phyloP scores from a whole-genome alignment of 2,888 invertebrate species.

The Fragum whitleyi region DNA sequence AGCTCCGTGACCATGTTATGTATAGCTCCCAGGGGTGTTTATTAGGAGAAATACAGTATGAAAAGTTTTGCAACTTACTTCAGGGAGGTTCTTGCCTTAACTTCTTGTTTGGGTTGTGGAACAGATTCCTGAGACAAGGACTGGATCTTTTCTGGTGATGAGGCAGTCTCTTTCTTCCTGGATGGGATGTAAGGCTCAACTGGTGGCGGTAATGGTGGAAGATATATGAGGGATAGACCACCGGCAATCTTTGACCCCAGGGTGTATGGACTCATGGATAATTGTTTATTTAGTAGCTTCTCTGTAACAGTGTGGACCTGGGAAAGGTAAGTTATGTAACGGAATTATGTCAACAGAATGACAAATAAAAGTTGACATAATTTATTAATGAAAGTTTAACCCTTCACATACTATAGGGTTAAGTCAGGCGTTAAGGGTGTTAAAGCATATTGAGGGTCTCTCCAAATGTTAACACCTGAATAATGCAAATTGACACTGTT shows the following conservation, averaged over 20 bases:
- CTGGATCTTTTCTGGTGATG: slow-evolving; percentile 51
- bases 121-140: slow-evolving; percentile 50
- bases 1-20: no score
- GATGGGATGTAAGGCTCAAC: slow-evolving; percentile 65
- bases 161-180: slow-evolving; percentile 44
- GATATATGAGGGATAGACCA: slow-evolving; percentile 78
- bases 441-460: no score
- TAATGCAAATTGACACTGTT: no score
- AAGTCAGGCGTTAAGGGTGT: no score
- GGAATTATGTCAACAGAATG: neutral
- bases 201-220: slow-evolving; percentile 81
- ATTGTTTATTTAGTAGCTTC: slow-evolving; percentile 68
- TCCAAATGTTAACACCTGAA: no score
- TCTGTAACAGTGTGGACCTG: slow-evolving; percentile 80
- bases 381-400: no score
- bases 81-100: slow-evolving; percentile 71
- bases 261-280: slow-evolving; percentile 65
- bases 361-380: neutral
- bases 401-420: no score
- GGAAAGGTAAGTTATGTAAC: neutral
- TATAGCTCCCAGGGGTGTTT: no score
- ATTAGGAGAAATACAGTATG: no score
- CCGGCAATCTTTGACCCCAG: slow-evolving; percentile 79
- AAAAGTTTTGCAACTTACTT: no score
- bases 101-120: slow-evolving; percentile 36